A percentile compares a stretch with the other conserved stretches of the same genome.
Conservation (phyloP, 1,140 invertebrate genomes). For the Heliothis virescens region DNA sequence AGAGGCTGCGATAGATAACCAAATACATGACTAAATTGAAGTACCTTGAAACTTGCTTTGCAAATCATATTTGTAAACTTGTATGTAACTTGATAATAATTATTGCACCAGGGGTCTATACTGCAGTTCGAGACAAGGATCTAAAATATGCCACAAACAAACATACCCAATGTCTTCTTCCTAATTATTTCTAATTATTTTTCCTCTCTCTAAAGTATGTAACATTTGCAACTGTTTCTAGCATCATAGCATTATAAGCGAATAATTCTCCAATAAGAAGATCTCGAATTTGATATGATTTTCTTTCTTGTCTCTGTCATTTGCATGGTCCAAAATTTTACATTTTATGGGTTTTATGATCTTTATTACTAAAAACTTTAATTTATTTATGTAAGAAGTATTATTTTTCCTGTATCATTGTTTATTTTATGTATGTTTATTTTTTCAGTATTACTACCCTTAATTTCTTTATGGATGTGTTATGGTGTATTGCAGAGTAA, state of each 20-base stretch:
- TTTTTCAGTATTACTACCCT: slow-evolving; percentile 74
- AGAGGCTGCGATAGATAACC: too few relatives aligned
- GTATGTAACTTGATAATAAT: too few relatives aligned
- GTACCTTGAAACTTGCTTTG: too few relatives aligned
- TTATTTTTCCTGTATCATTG: slow-evolving; percentile 48
- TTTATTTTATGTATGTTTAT: slow-evolving; percentile 67
- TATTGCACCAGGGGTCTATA: too few relatives aligned
- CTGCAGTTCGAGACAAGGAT: too few relatives aligned
- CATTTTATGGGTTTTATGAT: background rate
- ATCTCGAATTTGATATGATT: background rate
- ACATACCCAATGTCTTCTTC: too few relatives aligned
- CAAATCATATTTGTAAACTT: too few relatives aligned
- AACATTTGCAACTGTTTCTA: background rate
- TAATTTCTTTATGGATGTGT: slow-evolving; percentile 66
- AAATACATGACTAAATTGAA: too few relatives aligned
- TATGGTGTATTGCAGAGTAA: slow-evolving; percentile 87
- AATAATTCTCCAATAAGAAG: too few relatives aligned
- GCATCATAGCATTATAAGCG: too few relatives aligned
- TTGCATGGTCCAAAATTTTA: background rate
- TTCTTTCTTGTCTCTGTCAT: background rate
- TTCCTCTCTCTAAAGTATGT: background rate
- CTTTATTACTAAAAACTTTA: background rate
- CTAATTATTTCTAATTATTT: too few relatives aligned
- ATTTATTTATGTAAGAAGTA: background rate
- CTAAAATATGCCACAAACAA: too few relatives aligned